Base-by-base conservation (phyloP, 2,797 vertebrate genomes). In the Ctenopoma multispine region DNA sequence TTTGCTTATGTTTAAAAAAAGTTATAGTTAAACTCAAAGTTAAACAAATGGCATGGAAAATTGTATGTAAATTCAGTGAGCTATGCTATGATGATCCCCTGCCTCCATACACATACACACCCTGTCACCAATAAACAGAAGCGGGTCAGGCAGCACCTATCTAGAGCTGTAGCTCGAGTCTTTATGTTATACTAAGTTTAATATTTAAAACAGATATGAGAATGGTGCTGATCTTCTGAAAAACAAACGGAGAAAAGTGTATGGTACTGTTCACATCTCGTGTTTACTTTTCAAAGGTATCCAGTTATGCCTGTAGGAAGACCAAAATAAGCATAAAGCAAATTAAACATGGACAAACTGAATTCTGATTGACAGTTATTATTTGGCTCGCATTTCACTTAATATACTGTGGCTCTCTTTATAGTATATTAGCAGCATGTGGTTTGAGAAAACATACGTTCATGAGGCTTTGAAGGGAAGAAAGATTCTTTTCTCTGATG, bases 401-500 rank as follows among this genome's bases (percentile, higher is more conserved):
- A 72, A 80, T 87, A 82, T 82, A 81, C 40, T 41, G 40, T 17
- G 13, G 77, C 77, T 80, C 47, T 65, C 80, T 87, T 80, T 63
- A 65, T 60, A 59, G 70, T 78, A 83, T 90, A 90, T 92, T 87
- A 92, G 83, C 82, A 86, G 75, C 54, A 40, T 87, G 82, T 72
- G 79, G 89, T 85, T 88, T 77, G 79, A 80, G 81, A 72, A 90
- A 51, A 61, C 76, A 72, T 85, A 68, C 82, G n/a, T 85, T 87
- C 75, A 63, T 8, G 34, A 63, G 56, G 66, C 88, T 89, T 90
- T 86, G 85, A 90, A 90, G 78, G 69, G 56, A 67, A 73, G 71
- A 64, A 64, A 55, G 31, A 20, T 49, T 77, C 48, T 47, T 56
- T 29, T 72, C 72, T 90, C 58, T 89, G 87, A 91, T 91, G 88